Base-by-base conservation (phyloP, 1,140 invertebrate species). In the Eciton burchellii region DNA sequence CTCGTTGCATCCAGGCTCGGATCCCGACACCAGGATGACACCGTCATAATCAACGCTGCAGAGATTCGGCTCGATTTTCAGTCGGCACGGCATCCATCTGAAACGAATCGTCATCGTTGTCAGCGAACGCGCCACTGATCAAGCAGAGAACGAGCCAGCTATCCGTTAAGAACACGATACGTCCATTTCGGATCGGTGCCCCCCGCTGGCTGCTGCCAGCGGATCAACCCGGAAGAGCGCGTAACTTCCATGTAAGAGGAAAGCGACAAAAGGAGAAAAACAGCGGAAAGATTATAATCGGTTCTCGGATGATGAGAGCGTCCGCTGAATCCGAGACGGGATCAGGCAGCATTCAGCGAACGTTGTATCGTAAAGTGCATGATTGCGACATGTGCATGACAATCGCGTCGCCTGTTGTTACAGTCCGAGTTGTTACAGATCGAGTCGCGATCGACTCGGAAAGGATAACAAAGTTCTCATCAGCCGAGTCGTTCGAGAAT, bases 11-110 rank as follows among this genome's bases (percentile, higher is more conserved):
- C 91, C 92, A 6, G 93, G 92, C 8, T 90, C 77, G 45, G 74
- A 88, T 70, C 91, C 92, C 8, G 92, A 94, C 56, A 94, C 90
- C 16, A 94, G 88, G 65, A 94, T 91, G 85, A 94, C 91, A 12
- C 93, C 93, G 59, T 94, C 93, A 84, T 94, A 94, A 56, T 92
- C 90, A 47, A 84, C 63, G 62, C 87, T 89, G 84, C 90, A 89
- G 62, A 94, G 83, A 83, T 92, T 91, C 63, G 89, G n/a, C 66
- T 94, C 93, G 57, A 93, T 90, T 74, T 92, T 91, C 85, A 93
- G 72, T 60, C 91, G 86, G 66, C 91, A 92, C 12, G 91, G 92
- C 88, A 94, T 91, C 89, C 91, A 94, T 85, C 93, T 93, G 85
- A 72, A 92, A 92, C 79, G 86, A 72, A 57, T 66, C 54, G 72